A percentile compares a stretch with the other conserved stretches of the same genome.
Evolutionary conservation across 1,140 invertebrate species (phyloP).

Genomic region (Ips typographus): DNA sequence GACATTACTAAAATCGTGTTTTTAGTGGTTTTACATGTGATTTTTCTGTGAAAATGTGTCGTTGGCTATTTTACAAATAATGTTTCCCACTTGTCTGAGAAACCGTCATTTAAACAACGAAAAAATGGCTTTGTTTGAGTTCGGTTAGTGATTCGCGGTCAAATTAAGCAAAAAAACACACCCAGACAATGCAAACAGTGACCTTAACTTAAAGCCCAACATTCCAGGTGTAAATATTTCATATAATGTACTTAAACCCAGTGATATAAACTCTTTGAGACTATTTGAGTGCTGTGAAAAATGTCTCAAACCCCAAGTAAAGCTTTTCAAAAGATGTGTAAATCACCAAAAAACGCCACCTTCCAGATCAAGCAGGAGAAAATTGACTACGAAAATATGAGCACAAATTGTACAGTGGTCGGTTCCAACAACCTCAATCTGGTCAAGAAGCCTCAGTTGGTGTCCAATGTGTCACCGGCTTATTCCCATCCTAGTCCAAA

Average conservation of each 20-base stretch:
- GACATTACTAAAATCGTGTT: no score
- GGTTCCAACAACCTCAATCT: conserved; percentile 52
- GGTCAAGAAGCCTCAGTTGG: conserved; percentile 50
- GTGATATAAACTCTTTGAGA: conserved; percentile 35
- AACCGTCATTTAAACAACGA: conserved; percentile 38
- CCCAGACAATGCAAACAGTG: conserved; percentile 24
- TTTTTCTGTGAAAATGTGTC: conserved; percentile 24
- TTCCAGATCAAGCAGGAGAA: conserved; percentile 45
- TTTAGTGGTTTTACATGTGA: neutral
- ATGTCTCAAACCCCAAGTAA: conserved; percentile 51
- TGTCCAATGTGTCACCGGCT: conserved; percentile 48
- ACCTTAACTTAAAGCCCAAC: conserved; percentile 25
- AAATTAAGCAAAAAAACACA: neutral
- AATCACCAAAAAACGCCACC: conserved; percentile 50
- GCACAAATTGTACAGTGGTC: conserved; percentile 51
- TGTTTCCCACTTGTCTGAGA: conserved; percentile 28
- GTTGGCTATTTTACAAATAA: conserved; percentile 36
- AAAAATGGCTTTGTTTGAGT: conserved; percentile 53
- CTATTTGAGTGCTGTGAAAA: conserved; percentile 41
- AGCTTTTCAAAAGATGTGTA: conserved; percentile 51
- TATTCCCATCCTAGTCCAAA: conserved; percentile 50
- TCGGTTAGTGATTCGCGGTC: conserved; percentile 43
- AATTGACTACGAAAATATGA: conserved; percentile 50
- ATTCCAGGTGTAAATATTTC: conserved; percentile 38
- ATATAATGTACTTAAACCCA: conserved; percentile 38